Conservation (phyloP, 2,113 vertebrate species). For the Hystrix brachyura region DNA sequence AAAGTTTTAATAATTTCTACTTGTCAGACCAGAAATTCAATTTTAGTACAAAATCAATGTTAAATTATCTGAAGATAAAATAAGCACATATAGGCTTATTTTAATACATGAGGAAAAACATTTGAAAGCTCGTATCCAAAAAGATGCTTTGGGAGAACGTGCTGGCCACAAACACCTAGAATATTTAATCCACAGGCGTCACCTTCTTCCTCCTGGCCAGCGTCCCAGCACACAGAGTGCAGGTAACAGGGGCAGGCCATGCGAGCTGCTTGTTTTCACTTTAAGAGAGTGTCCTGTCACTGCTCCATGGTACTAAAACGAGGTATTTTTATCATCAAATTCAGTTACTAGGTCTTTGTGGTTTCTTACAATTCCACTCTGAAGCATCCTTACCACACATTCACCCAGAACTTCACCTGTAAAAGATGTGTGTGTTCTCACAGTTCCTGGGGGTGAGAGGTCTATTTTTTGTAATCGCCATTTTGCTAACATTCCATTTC, state of each 20-base stretch:
- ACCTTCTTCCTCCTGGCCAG: neutral
- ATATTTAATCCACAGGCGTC: neutral
- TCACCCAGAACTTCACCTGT: neutral
- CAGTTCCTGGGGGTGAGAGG: neutral
- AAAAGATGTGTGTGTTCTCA: neutral
- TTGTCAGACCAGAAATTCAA: slow-evolving; percentile 36
- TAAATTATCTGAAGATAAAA: slow-evolving; percentile 38
- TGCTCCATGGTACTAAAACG: neutral
- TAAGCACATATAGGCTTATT: slow-evolving; percentile 20
- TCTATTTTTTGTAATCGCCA: neutral
- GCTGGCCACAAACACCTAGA: neutral
- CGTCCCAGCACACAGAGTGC: too few relatives aligned
- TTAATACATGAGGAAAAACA: neutral
- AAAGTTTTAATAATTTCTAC: slow-evolving; percentile 47
- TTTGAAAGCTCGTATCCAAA: slow-evolving; percentile 16
- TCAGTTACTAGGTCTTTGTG: neutral
- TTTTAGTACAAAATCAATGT: slow-evolving; percentile 11
- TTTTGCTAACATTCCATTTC: slow-evolving; percentile 39
- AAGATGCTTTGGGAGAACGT: neutral
- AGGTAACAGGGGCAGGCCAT: neutral
- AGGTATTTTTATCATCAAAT: slow-evolving; percentile 34
- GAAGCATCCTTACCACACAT: neutral
- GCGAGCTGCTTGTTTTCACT: neutral
- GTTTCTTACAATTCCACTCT: neutral
- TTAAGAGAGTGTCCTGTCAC: neutral